Base-by-base conservation (phyloP, 2,113 vertebrate genomes). In the Cardinalis cardinalis region DNA sequence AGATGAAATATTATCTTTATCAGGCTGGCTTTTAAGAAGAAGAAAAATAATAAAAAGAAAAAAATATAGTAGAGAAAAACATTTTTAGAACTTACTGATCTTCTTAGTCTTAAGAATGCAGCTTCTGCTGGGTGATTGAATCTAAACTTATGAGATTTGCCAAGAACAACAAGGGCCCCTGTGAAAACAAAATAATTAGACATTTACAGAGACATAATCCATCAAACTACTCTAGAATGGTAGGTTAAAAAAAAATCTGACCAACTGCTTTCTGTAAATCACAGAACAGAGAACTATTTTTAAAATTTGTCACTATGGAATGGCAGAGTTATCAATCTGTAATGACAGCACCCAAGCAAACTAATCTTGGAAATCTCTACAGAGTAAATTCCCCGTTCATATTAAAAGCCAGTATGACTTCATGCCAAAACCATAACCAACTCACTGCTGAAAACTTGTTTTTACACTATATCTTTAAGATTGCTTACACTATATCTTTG, bases 41-140 rank as follows among this genome's bases (percentile, higher is more conserved):
- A 84, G 77, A 78, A 77, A 77, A 86, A 7, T 0, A 16, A 20
- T 14, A 18, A 6, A 49, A 59, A 61, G 53, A 4, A 24, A 64
- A 68, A 73, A 75, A 84, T 15, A 74, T 43, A 79, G 18, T 15
- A 69, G 36, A 84, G 21, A 60, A 90, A 87, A 86, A 26, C 9
- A 61, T 8, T 21, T 60, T 74, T 53, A 84, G 88, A 92, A 97
- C 98, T 97, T 94, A 99, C 99, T 95, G 97, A 97, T 96, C 98
- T 98, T 88, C 97, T 98, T 87, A 98, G 98, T 78, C 98, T 98
- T 82, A 99, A 97, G 88, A 98, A 17, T 26, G 98, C 99, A 40
- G 99, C 99, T 95, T 99, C 99, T 56, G 98, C 98, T 2, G 99
- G 99, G 89, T 99, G 99, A 95, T 98, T 99, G 97, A 99, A 99